These are phyloP conservation scores for Varanus salvator DNA, from an alignment of 2,113 vertebrate species.

Conservation along the genomic window DNA sequence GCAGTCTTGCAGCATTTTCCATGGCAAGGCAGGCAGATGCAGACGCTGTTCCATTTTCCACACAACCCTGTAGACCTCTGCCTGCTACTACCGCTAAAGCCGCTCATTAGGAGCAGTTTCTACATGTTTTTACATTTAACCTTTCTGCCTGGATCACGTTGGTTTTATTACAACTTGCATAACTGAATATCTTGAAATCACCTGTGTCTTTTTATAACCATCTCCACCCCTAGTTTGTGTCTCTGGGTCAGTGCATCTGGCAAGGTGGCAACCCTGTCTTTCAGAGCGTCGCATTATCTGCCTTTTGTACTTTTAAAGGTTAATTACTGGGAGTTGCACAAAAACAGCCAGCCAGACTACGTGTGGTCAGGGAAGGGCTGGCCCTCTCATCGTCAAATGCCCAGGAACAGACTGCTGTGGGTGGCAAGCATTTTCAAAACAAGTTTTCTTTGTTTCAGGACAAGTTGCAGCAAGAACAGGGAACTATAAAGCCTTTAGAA, in stretches of 20 bases:
- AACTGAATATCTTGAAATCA: slow-evolving; percentile 13
- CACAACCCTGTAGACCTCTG: background rate
- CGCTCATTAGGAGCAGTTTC: background rate
- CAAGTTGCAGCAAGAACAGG: slow-evolving; percentile 76
- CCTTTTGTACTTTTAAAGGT: slow-evolving; percentile 23
- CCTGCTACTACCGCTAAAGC: background rate
- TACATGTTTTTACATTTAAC: slow-evolving; percentile 3
- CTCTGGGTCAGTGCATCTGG: slow-evolving; percentile 15
- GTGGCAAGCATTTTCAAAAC: slow-evolving; percentile 80
- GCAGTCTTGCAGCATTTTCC: background rate
- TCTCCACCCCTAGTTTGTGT: background rate
- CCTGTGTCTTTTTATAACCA: slow-evolving; percentile 28
- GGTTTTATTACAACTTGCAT: background rate
- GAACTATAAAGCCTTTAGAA: slow-evolving; percentile 68
- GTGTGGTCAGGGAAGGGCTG: slow-evolving; percentile 59
- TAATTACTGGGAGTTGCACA: slow-evolving; percentile 56
- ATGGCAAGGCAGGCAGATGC: no score
- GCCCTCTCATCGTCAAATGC: slow-evolving; percentile 55
- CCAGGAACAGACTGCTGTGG: slow-evolving; percentile 73
- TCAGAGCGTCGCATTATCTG: slow-evolving; percentile 32
- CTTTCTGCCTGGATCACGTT: background rate
- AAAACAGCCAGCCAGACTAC: slow-evolving; percentile 50
- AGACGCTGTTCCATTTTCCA: background rate
- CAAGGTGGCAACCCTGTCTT: slow-evolving; percentile 25
- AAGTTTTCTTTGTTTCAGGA: slow-evolving; percentile 77